Conservation (phyloP, 2,888 invertebrate genomes). For the Acheta domesticus region DNA sequence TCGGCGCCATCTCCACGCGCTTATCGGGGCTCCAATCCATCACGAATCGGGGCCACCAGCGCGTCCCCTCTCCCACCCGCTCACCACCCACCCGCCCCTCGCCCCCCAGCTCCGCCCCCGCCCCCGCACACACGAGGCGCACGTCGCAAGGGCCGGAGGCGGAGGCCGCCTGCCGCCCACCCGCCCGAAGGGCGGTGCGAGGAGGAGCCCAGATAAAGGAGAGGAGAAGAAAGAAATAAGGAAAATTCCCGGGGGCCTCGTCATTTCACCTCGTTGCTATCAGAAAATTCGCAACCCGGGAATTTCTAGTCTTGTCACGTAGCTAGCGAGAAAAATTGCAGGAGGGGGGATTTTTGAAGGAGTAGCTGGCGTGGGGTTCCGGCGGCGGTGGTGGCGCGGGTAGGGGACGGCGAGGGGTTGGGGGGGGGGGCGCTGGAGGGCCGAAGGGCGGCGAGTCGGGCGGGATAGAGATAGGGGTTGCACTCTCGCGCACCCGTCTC, state of each 20-base stretch:
- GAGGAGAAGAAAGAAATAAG: constrained; percentile 29
- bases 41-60: background rate
- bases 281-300: constrained; percentile 33
- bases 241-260: constrained; percentile 33
- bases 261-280: constrained; percentile 33
- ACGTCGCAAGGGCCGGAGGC: background rate
- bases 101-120: too few relatives aligned
- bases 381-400: constrained; percentile 25
- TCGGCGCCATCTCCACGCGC: background rate
- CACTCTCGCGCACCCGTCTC: too few relatives aligned
- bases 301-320: constrained; percentile 34
- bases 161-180: background rate
- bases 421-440: background rate
- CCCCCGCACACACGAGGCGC: background rate
- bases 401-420: constrained; percentile 5
- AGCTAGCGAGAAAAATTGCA: constrained; percentile 35
- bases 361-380: constrained; percentile 18
- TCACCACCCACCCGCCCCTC: too few relatives aligned
- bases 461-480: background rate
- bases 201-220: constrained; percentile 18
- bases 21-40: background rate
- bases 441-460: background rate
- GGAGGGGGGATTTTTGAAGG: constrained; percentile 29
- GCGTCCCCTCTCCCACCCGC: background rate
- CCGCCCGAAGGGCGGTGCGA: background rate